Base-by-base conservation (phyloP, 2,888 invertebrate genomes). In the Philereme transversata region DNA sequence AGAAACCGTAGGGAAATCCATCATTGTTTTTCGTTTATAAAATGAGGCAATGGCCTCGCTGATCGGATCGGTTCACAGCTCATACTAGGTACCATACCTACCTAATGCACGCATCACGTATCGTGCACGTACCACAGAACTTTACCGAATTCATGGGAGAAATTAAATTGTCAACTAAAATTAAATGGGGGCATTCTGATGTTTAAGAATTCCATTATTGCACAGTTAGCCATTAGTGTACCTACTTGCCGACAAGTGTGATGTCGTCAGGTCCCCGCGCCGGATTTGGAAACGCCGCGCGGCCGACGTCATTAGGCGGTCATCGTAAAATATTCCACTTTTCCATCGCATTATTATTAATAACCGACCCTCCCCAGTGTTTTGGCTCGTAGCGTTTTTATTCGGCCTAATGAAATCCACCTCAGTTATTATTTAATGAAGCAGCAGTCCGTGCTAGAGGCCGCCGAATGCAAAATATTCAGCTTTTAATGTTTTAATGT, bases 391-490 rank as follows among this genome's bases (percentile, higher is more conserved):
- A 51, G 47, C 54, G 41, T 58, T 58, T 51, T 62, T 62, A 51
- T 55, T 54, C 55, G 38, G 36, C 58, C 53, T 58, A 48, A 55
- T 62, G 62, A 62, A 62, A 62, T 55, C 58, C 44, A 52, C 58
- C 55, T 62, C 62, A 55, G 51, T 62, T 62, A 62, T 58, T 62
- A 62, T 62, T 62, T 58, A 62, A 47, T 11, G 55, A 54, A 48
- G 48, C 36, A 41, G 50, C 55, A 54, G 58, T 33, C 34, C 11
- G 51, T 41, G n/a, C 9, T 36, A 22, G 11, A 55, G 8, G 10
- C 9, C 6, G 41, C 46, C 45, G 46, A 51, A 62, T 58, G 62
- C 51, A 22, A 22, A 22, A 22, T 54, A 55, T 48, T 53, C 33
- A 9, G 53, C 49, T 56, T 51, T 51, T 51, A 43, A 41, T 51